A percentile compares a stretch with the other conserved stretches of the same genome.
Conservation (phyloP, 2,113 vertebrate genomes). For the Dolichallabes microphthalmus region DNA sequence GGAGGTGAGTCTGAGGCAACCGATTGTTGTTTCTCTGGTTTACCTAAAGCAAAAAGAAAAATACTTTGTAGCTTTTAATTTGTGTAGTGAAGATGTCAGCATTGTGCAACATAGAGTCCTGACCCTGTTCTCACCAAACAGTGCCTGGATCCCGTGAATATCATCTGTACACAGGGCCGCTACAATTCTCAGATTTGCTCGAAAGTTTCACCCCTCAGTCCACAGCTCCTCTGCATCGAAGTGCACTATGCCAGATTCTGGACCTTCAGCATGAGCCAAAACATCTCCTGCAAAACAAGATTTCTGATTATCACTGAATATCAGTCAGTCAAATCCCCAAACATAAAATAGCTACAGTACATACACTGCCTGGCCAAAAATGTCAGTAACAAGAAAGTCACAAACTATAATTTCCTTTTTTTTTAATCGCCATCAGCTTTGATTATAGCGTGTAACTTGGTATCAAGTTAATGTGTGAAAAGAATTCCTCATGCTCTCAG, state of each 20-base stretch:
- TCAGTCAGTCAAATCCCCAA: not conserved
- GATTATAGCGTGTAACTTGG: no score
- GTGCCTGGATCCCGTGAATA: conserved; percentile 78
- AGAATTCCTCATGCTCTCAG: no score
- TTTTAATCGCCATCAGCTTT: no score
- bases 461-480: no score
- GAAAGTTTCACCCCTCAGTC: conserved; percentile 74
- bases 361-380: no score
- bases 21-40: conserved; percentile 53
- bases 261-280: conserved; percentile 82
- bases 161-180: conserved; percentile 84
- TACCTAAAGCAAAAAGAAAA: conserved; percentile 60
- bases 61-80: not conserved
- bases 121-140: conserved; percentile 75
- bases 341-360: not conserved
- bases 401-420: no score
- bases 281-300: conserved; percentile 69
- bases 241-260: conserved; percentile 79
- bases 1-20: conserved; percentile 12
- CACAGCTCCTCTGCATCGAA: conserved; percentile 82
- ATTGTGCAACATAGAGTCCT: not conserved
- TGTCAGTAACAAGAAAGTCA: no score
- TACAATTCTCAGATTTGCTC: conserved; percentile 81
- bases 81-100: not conserved
- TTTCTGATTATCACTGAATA: not conserved